Evolutionary conservation across 2,797 vertebrate species (phyloP).

Genomic region (Aythya fuligula): DNA sequence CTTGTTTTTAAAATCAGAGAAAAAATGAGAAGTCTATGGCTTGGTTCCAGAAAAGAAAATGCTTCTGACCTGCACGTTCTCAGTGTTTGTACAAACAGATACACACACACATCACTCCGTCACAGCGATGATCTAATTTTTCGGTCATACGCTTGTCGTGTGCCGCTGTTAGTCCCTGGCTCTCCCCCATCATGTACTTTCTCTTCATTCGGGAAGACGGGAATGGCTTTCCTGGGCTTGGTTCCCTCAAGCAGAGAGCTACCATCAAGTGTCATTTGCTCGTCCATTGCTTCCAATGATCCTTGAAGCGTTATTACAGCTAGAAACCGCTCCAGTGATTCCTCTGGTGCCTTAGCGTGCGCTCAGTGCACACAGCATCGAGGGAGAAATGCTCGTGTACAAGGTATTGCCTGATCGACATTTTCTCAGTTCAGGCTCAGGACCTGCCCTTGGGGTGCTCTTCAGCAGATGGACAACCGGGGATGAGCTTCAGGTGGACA

Average conservation of each 20-base stretch:
- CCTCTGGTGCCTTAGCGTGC: not conserved
- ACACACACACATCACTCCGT: not conserved
- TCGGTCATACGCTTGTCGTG: not conserved
- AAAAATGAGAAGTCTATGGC: not conserved
- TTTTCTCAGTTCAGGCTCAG: not conserved
- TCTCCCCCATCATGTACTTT: not conserved
- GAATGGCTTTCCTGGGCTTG: not conserved
- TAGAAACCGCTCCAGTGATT: not conserved
- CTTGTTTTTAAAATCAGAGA: not conserved
- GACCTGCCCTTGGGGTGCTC: not conserved
- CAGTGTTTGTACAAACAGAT: not conserved
- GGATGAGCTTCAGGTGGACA: not conserved
- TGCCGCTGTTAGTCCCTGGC: not conserved
- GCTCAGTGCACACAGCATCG: not conserved
- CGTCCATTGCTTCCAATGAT: not conserved
- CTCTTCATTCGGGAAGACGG: not conserved
- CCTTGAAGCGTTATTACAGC: not conserved
- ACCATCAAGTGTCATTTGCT: constrained; percentile 20
- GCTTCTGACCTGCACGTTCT: not conserved
- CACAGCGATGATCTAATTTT: not conserved
- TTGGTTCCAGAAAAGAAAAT: not conserved
- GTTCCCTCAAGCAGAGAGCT: constrained; percentile 15
- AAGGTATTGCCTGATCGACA: not conserved
- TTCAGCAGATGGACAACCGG: not conserved
- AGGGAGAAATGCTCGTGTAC: not conserved